A percentile compares a stretch with the other conserved stretches of the same genome.
phyloP scores from a whole-genome alignment of 2,113 vertebrate genomes.

The Colius striatus region DNA sequence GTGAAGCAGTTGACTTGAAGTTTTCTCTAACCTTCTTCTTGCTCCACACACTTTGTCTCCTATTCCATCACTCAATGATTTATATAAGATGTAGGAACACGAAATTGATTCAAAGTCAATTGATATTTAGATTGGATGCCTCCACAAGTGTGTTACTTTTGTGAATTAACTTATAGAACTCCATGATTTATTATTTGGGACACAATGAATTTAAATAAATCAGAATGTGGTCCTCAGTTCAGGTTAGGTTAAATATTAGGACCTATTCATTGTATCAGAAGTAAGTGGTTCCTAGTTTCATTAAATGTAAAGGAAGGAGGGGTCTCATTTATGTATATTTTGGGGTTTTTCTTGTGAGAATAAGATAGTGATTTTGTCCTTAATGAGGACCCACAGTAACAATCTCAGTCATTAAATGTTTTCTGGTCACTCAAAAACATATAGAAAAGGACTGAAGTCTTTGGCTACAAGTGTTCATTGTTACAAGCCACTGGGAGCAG shows the following conservation, averaged over 20 bases:
- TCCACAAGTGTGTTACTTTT: not conserved
- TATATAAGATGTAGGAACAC: not conserved
- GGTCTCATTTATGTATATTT: not conserved
- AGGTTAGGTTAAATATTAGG: not conserved
- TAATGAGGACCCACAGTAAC: not conserved
- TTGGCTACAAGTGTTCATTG: conserved; percentile 50
- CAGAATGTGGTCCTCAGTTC: not conserved
- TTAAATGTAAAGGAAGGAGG: not conserved
- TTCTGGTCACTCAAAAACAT: conserved; percentile 1
- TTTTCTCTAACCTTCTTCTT: not conserved
- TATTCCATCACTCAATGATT: not conserved
- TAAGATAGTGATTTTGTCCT: not conserved
- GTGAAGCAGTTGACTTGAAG: not conserved
- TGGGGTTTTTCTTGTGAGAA: not conserved
- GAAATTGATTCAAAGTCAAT: not conserved
- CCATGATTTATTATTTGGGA: not conserved
- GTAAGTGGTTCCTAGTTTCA: not conserved
- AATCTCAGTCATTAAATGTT: not conserved
- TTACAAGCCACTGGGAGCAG: conserved; percentile 52
- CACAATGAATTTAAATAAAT: not conserved
- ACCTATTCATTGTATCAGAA: not conserved
- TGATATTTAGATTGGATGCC: not conserved
- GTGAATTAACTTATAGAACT: not conserved
- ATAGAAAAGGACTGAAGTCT: conserved; percentile 19
- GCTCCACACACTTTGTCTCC: not conserved